phyloP scores from a whole-genome alignment of 1,140 invertebrate species.

The Zophobas morio region DNA sequence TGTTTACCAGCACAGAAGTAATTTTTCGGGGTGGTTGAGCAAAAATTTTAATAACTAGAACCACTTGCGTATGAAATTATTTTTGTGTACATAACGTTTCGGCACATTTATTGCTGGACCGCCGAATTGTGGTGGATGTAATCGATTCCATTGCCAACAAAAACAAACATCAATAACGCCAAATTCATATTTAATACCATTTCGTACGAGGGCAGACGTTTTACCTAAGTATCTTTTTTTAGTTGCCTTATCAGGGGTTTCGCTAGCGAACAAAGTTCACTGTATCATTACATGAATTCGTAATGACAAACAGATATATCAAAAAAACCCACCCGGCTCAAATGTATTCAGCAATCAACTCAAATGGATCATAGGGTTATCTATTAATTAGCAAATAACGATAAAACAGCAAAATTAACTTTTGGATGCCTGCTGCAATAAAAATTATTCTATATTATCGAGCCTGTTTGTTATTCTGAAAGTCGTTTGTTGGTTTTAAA shows the following conservation, averaged over 20 bases:
- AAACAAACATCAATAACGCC: constrained; percentile 34
- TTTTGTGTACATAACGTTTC: constrained; percentile 48
- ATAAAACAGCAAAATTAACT: neutral
- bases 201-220: too few relatives aligned
- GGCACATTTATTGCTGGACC: constrained; percentile 22
- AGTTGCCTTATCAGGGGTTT: too few relatives aligned
- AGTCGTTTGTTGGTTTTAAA: neutral
- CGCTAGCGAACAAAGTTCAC: too few relatives aligned
- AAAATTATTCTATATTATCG: too few relatives aligned
- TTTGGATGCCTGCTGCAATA: neutral
- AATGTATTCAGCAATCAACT: too few relatives aligned
- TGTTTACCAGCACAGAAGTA: constrained; percentile 55
- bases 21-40: constrained; percentile 53
- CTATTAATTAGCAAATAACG: too few relatives aligned
- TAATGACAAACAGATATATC: too few relatives aligned
- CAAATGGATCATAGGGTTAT: too few relatives aligned
- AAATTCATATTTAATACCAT: constrained; percentile 6
- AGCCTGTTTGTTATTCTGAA: too few relatives aligned
- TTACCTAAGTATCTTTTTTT: too few relatives aligned
- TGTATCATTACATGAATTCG: too few relatives aligned
- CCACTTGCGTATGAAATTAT: constrained; percentile 55
- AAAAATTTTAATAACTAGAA: constrained; percentile 56
- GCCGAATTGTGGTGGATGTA: constrained; percentile 16
- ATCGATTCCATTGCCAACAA: constrained; percentile 16
- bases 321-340: too few relatives aligned